These are phyloP conservation scores for Theristicus caerulescens DNA, from an alignment of 2,113 vertebrate species.

Conservation along the genomic window DNA sequence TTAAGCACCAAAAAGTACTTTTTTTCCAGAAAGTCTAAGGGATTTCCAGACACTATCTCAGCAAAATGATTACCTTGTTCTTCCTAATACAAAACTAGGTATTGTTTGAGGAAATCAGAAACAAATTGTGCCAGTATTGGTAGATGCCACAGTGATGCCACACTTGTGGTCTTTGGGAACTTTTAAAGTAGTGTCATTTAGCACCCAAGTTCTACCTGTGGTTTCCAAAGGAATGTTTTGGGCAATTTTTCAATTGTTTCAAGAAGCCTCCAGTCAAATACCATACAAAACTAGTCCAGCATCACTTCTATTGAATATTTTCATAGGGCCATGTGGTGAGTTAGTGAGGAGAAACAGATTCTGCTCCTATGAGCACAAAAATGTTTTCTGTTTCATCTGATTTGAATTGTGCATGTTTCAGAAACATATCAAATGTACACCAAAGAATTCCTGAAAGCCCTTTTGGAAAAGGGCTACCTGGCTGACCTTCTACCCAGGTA, in stretches of 20 bases:
- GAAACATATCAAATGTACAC: background rate
- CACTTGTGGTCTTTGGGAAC: background rate
- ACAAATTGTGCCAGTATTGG: background rate
- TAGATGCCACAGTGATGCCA: background rate
- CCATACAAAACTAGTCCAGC: background rate
- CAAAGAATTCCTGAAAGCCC: background rate
- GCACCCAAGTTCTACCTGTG: background rate
- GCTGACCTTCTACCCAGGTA: background rate
- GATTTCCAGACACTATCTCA: background rate
- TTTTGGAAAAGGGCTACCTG: background rate
- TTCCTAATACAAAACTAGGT: background rate
- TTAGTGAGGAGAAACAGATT: slow-evolving; percentile 13
- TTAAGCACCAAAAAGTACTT: background rate
- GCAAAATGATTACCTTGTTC: background rate
- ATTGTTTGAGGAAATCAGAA: background rate
- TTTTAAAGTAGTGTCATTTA: background rate
- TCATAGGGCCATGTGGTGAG: background rate
- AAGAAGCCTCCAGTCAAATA: background rate
- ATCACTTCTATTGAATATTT: background rate
- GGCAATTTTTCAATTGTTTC: slow-evolving; percentile 18
- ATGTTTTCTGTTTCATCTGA: background rate
- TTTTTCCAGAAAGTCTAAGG: background rate
- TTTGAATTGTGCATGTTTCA: background rate
- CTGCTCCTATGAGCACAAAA: background rate
- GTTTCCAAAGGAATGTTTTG: background rate